A percentile compares a stretch with the other conserved stretches of the same genome.
Evolutionary conservation across 2,888 invertebrate genomes (phyloP).

Genomic region (Orchestes rusci): DNA sequence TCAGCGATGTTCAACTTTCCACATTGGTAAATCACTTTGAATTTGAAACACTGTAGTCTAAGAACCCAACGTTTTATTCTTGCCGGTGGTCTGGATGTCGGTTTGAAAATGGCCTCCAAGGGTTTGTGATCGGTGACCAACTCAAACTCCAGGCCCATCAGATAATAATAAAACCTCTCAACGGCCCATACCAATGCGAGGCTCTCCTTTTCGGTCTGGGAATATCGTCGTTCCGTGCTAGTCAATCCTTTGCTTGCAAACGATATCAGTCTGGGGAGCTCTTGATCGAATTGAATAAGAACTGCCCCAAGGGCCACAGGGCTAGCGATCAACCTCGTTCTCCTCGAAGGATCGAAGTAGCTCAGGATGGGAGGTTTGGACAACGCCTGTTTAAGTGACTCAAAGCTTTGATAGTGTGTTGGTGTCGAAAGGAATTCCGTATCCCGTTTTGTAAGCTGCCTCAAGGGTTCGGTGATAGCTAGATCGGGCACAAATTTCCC

Average conservation of each 20-base stretch:
- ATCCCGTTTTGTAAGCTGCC: slow-evolving; percentile 7
- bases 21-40: slow-evolving; percentile 22
- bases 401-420: slow-evolving; percentile 18
- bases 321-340: slow-evolving; percentile 29
- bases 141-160: slow-evolving; percentile 39
- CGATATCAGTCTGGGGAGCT: slow-evolving; percentile 26
- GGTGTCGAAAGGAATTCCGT: slow-evolving; percentile 6
- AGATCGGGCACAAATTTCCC: slow-evolving; percentile 26
- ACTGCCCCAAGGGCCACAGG: slow-evolving; percentile 32
- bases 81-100: slow-evolving; percentile 27
- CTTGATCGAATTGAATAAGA: slow-evolving; percentile 28
- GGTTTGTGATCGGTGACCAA: slow-evolving; percentile 36
- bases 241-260: slow-evolving; percentile 30
- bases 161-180: slow-evolving; percentile 39
- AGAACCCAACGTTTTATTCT: slow-evolving; percentile 29
- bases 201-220: slow-evolving; percentile 37
- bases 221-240: slow-evolving; percentile 31
- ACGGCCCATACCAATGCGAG: slow-evolving; percentile 38
- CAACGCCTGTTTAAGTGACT: too few species aligned
- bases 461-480: slow-evolving; percentile 4
- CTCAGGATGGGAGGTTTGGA: slow-evolving; percentile 24
- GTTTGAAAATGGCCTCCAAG: slow-evolving; percentile 34
- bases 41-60: slow-evolving; percentile 24
- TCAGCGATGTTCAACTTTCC: slow-evolving; percentile 30
- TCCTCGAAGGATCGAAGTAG: slow-evolving; percentile 25